phyloP scores from a whole-genome alignment of 2,797 vertebrate species.

The Monodelphis domestica region DNA sequence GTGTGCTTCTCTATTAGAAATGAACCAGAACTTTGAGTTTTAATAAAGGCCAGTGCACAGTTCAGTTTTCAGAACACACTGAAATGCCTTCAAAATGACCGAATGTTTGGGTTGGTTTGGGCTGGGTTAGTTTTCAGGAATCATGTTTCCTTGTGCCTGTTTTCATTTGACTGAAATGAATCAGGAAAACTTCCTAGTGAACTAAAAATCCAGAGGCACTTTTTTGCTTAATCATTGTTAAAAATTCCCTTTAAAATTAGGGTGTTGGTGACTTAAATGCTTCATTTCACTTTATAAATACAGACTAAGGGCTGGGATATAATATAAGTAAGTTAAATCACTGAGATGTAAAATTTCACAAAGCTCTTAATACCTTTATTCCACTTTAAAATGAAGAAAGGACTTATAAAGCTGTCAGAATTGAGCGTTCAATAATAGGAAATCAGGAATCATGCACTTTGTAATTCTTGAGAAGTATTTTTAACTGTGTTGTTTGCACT shows the following conservation, averaged over 20 bases:
- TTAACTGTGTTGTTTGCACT: constrained; percentile 86
- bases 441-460: constrained; percentile 86
- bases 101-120: constrained; percentile 4
- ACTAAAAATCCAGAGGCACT: constrained; percentile 72
- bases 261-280: constrained; percentile 72
- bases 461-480: constrained; percentile 85
- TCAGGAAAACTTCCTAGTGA: constrained; percentile 71
- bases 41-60: constrained; percentile 78
- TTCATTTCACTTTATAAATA: constrained; percentile 82
- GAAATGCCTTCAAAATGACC: constrained; percentile 74
- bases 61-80: constrained; percentile 73
- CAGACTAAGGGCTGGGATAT: constrained; percentile 78
- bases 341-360: constrained; percentile 79
- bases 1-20: constrained; percentile 76
- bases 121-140: constrained; percentile 74
- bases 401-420: constrained; percentile 80
- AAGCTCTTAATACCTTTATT: constrained; percentile 81
- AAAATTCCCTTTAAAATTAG: constrained; percentile 88
- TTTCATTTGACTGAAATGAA: constrained; percentile 77
- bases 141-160: constrained; percentile 73
- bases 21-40: constrained; percentile 75
- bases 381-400: constrained; percentile 81
- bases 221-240: constrained; percentile 80
- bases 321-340: constrained; percentile 81
- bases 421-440: constrained; percentile 74